Evolutionary conservation across 2,888 invertebrate genomes (phyloP).

Genomic region (Zonitis immaculata): DNA sequence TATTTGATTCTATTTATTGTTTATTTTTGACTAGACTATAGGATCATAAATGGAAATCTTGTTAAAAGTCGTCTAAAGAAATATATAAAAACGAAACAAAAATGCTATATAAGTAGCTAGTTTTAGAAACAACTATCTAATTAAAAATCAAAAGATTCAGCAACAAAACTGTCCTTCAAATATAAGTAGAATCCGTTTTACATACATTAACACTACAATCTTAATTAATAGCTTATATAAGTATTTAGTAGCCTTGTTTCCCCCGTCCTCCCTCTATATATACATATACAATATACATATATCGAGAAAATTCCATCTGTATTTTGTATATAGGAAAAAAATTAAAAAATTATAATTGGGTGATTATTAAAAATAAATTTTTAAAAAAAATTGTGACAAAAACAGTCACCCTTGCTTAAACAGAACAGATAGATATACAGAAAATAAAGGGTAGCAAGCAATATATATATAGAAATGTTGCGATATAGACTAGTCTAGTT

Average conservation of each 20-base stretch:
- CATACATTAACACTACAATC: constrained; percentile 34
- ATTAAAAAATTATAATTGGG: no score
- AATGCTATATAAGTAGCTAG: constrained; percentile 14
- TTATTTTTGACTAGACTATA: neutral
- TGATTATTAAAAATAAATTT: neutral
- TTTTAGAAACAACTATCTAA: constrained; percentile 37
- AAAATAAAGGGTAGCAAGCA: neutral
- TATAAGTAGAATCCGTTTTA: constrained; percentile 38
- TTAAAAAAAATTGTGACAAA: neutral
- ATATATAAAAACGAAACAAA: neutral
- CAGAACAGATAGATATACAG: neutral
- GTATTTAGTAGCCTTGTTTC: constrained; percentile 22
- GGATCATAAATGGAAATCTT: neutral
- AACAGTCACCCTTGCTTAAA: neutral
- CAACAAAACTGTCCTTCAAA: constrained; percentile 37
- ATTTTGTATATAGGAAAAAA: no score
- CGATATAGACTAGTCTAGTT: no score
- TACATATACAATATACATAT: no score
- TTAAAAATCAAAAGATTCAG: constrained; percentile 36
- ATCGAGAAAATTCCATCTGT: neutral
- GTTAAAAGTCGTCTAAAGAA: constrained; percentile 1
- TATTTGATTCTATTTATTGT: neutral
- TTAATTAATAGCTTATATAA: constrained; percentile 43
- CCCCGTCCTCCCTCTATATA: no score
- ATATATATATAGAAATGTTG: no score